phyloP scores from a whole-genome alignment of 2,888 invertebrate genomes.

The Lasioglossum lativentre region DNA sequence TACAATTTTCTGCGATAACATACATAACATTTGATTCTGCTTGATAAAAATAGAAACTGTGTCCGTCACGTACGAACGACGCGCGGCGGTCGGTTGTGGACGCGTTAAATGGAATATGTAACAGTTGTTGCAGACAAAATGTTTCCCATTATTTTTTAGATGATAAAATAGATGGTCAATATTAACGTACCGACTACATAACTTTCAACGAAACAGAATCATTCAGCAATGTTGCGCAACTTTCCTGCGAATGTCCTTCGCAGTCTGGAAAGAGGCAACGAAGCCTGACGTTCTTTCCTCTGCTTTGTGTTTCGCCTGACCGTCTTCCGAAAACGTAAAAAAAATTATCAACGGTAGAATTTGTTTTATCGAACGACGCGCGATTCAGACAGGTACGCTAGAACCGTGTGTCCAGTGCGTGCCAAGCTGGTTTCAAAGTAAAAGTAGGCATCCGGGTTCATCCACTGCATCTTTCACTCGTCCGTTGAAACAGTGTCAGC shows the following conservation, averaged over 20 bases:
- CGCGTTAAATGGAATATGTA: too few relatives aligned
- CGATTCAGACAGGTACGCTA: not conserved
- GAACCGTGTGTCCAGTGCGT: not conserved
- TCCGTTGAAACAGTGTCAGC: conserved; percentile 7
- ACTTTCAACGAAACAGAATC: not conserved
- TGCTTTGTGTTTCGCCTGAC: not conserved
- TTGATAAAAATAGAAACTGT: too few relatives aligned
- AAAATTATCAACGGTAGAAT: not conserved
- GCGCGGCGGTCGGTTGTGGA: too few relatives aligned
- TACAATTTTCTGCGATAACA: too few relatives aligned
- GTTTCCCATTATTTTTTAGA: too few relatives aligned
- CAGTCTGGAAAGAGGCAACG: not conserved
- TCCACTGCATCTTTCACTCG: not conserved
- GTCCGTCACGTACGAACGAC: too few relatives aligned
- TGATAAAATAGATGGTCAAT: too few relatives aligned
- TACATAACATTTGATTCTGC: too few relatives aligned
- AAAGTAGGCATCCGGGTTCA: conserved; percentile 14
- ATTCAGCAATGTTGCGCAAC: conserved; percentile 23
- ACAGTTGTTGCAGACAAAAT: too few relatives aligned
- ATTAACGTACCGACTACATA: not conserved
- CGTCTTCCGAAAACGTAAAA: not conserved
- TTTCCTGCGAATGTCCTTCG: not conserved
- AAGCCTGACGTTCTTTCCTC: not conserved
- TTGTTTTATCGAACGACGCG: not conserved
- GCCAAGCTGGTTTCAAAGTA: conserved; percentile 10